Evolutionary conservation across 2,797 vertebrate species (phyloP).

Genomic region (Vultur gryphus): DNA sequence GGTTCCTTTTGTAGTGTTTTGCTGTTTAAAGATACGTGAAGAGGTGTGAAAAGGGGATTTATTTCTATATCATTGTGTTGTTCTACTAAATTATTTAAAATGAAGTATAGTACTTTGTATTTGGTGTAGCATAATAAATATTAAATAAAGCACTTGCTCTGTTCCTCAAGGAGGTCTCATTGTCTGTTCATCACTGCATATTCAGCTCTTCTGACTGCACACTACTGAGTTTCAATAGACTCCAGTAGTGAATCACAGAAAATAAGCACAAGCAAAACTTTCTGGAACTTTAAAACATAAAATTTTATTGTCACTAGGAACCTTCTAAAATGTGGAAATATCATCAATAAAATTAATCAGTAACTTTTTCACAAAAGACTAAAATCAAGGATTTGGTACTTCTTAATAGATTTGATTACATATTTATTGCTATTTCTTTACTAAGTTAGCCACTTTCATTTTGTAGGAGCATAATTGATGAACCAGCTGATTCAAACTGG

Average conservation of each 20-base stretch:
- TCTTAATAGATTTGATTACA: not conserved
- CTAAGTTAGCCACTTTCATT: not conserved
- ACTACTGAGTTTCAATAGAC: not conserved
- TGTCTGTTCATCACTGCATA: not conserved
- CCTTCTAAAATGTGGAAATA: not conserved
- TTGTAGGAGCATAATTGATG: not conserved
- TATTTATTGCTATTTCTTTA: not conserved
- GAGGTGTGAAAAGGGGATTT: not conserved
- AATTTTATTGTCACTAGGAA: not conserved
- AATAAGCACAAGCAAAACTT: not conserved
- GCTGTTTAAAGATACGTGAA: not conserved
- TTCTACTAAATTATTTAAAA: not conserved
- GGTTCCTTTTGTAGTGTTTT: not conserved
- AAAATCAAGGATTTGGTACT: not conserved
- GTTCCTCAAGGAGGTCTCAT: not conserved
- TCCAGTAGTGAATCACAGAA: not conserved
- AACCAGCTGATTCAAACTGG: not conserved
- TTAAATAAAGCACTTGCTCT: not conserved
- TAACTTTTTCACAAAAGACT: not conserved
- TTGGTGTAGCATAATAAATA: not conserved
- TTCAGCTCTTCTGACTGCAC: not conserved
- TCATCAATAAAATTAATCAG: not conserved
- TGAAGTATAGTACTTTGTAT: not conserved
- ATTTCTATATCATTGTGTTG: not conserved
- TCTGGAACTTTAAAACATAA: not conserved